Evolutionary conservation across 2,888 invertebrate species (phyloP).

Genomic region (Drosophila robusta): DNA sequence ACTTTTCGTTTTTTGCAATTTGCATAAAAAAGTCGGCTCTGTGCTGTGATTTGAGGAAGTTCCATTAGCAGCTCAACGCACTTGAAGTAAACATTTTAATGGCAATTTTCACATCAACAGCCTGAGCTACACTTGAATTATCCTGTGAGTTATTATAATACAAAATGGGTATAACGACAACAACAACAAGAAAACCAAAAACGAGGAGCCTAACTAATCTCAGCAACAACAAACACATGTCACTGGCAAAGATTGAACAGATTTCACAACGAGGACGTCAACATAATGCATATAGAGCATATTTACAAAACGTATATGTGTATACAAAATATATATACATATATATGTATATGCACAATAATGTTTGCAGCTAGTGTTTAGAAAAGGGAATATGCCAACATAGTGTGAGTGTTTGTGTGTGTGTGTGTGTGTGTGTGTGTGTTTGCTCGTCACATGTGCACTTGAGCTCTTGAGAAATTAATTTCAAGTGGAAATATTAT

Average conservation of each 20-base stretch:
- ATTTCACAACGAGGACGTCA: constrained; percentile 68
- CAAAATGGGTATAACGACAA: constrained; percentile 48
- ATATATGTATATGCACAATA: constrained; percentile 42
- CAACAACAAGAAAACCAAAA: constrained; percentile 39
- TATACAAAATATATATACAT: constrained; percentile 22
- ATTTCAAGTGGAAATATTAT: constrained; percentile 81
- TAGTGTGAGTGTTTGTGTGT: constrained; percentile 8
- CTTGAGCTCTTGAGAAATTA: constrained; percentile 81
- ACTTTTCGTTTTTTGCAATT: constrained; percentile 32
- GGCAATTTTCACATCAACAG: constrained; percentile 64
- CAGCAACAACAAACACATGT: constrained; percentile 64
- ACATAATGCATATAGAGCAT: constrained; percentile 69
- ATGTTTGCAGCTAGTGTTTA: constrained; percentile 74
- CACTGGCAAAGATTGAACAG: constrained; percentile 77
- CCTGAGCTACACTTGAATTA: constrained; percentile 49
- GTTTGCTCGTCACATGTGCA: constrained; percentile 73
- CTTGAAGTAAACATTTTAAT: constrained; percentile 57
- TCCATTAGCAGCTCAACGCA: constrained; percentile 20
- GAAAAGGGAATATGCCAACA: constrained; percentile 58
- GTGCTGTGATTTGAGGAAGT: constrained; percentile 25
- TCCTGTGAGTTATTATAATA: constrained; percentile 69
- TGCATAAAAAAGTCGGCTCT: constrained; percentile 33
- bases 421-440: constrained; percentile 23
- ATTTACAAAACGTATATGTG: constrained; percentile 60
- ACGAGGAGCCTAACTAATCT: constrained; percentile 17